phyloP scores from a whole-genome alignment of 2,888 invertebrate species.

The Nymphalis polychloros region DNA sequence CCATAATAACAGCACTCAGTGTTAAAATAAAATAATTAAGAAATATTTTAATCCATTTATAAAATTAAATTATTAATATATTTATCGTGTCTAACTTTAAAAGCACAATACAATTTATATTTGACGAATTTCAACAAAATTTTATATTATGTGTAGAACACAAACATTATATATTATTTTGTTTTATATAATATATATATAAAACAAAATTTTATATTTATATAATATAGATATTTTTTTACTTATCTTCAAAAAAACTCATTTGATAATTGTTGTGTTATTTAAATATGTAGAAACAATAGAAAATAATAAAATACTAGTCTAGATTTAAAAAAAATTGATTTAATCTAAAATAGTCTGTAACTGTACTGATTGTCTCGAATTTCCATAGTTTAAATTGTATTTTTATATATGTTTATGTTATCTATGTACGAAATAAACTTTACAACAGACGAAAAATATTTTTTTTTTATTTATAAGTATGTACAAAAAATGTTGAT shows the following conservation, averaged over 20 bases:
- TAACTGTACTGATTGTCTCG: constrained; percentile 56
- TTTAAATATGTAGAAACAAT: not conserved
- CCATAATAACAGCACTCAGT: constrained; percentile 4
- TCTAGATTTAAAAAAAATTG: constrained; percentile 1
- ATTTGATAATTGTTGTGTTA: no score
- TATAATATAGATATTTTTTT: no score
- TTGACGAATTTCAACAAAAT: constrained; percentile 1
- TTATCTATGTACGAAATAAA: constrained; percentile 46
- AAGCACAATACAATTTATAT: constrained; percentile 4
- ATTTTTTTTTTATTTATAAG: constrained; percentile 45
- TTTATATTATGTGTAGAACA: constrained; percentile 1
- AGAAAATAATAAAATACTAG: constrained; percentile 11
- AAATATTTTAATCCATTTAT: not conserved
- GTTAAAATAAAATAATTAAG: not conserved
- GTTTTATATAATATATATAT: no score
- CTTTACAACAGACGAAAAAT: constrained; percentile 44
- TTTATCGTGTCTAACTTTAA: constrained; percentile 6
- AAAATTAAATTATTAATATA: constrained; percentile 12
- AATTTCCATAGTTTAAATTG: constrained; percentile 56
- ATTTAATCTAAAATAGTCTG: not conserved
- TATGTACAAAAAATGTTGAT: constrained; percentile 44
- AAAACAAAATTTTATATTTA: no score
- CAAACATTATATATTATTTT: not conserved
- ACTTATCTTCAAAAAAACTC: no score
- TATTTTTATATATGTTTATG: constrained; percentile 55